Base-by-base conservation (phyloP, 2,797 vertebrate species). In the Lacerta viridis region DNA sequence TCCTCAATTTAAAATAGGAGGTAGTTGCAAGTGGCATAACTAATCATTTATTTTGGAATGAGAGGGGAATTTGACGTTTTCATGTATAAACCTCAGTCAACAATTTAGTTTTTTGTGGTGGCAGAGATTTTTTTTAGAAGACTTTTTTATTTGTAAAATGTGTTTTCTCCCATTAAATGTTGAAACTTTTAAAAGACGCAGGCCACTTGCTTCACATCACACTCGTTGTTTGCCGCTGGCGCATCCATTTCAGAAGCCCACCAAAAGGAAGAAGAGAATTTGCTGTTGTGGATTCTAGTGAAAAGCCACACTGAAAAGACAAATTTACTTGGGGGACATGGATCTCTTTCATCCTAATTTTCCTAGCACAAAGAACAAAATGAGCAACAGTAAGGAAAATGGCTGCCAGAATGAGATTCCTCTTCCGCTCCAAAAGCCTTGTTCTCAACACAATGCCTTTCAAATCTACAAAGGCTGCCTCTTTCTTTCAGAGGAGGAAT, bases 321-420 rank as follows among this genome's bases (percentile, higher is more conserved):
- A 33, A 8, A 36, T 50, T 46, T 64, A 46, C 78, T 27, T 83
- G 66, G 10, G 20, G 55, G 50, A 50, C 39, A n/a, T 36, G 39
- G 64, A 43, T 86, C 36, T 36, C 36, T 71, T 83, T 36, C 61
- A 71, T 50, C 41, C 66, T 84, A 50, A 74, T 83, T 83, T 87
- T 33, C 55, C 23, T 7, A 33, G 61, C 79, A 74, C 74, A 90
- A 78, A 80, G 80, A 50, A 79, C 41, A n/a, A 72, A 75, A 50
- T 29, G 17, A 74, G 13, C 27, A 68, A 46, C 8, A 8, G 20
- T 50, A 15, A 41, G 33, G 69, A 72, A 71, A 64, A 74, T 36
- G 27, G 50, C 29, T 41, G 50, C 23, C 27, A 33, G 46, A 77
- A 83, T 68, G 43, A 83, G 71, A 66, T 68, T 29, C 46, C 75